Percentiles rank a stretch among this genome's conserved stretches.
These are phyloP conservation scores for Lasioglossum villosulum DNA, from an alignment of 2,888 invertebrate species.

Conservation along the genomic window DNA sequence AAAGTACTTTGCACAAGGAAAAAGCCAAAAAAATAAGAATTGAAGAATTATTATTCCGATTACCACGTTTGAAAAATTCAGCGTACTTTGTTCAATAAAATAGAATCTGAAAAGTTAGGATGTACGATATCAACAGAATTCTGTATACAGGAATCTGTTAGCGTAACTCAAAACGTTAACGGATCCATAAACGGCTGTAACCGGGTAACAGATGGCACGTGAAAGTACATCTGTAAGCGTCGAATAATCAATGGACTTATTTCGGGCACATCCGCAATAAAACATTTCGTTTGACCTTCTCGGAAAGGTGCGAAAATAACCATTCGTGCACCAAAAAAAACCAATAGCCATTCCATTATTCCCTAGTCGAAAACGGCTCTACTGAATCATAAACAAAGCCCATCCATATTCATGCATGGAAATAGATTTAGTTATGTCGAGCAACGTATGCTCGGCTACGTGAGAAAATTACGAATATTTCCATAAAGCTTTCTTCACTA, in stretches of 20 bases:
- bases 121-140: neutral
- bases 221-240: slow-evolving; percentile 20
- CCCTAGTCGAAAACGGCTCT: slow-evolving; percentile 51
- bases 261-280: slow-evolving; percentile 24
- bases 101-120: neutral
- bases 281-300: slow-evolving; percentile 48
- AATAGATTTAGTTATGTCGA: slow-evolving; percentile 56
- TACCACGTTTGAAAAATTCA: neutral
- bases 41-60: too few species aligned
- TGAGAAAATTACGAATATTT: slow-evolving; percentile 63
- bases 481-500: slow-evolving; percentile 57
- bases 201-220: neutral
- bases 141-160: neutral
- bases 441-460: slow-evolving; percentile 56
- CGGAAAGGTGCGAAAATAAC: slow-evolving; percentile 31
- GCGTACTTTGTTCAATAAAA: neutral
- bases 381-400: slow-evolving; percentile 64
- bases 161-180: neutral
- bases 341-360: slow-evolving; percentile 56
- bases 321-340: neutral
- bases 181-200: neutral
- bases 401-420: slow-evolving; percentile 67
- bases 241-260: slow-evolving; percentile 43
- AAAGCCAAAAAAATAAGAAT: too few species aligned
- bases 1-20: too few species aligned